Evolutionary conservation across 1,140 invertebrate species (phyloP).

Genomic region (Mizuhopecten yessoensis): DNA sequence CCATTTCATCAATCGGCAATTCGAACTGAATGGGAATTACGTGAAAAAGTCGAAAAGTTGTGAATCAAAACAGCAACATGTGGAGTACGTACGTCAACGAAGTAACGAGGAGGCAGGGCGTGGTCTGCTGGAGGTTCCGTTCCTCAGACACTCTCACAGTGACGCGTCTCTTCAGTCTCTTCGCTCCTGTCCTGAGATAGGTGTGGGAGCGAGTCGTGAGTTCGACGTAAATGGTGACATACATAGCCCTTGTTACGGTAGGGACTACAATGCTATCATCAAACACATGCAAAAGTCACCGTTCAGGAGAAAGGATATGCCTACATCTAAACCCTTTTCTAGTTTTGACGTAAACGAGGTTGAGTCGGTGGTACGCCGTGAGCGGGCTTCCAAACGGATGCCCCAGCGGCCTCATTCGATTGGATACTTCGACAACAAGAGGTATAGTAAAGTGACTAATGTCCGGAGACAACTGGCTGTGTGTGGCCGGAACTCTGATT

Average conservation of each 20-base stretch:
- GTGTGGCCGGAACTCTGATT: neutral
- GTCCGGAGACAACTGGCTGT: neutral
- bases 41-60: conserved; percentile 21
- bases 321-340: neutral
- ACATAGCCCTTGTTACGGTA: neutral
- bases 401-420: conserved; percentile 29
- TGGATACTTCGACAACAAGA: conserved; percentile 8
- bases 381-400: neutral
- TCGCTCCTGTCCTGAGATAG: neutral
- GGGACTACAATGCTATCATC: conserved; percentile 13
- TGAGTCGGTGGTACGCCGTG: neutral
- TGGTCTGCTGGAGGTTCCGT: neutral
- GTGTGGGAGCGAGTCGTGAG: neutral
- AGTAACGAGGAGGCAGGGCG: neutral
- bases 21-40: conserved; percentile 12
- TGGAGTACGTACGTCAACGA: neutral
- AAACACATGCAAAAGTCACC: conserved; percentile 38
- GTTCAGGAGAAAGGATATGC: neutral
- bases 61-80: conserved; percentile 6
- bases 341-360: conserved; percentile 26
- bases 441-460: conserved; percentile 7
- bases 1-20: neutral
- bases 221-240: conserved; percentile 3
- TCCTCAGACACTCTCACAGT: neutral
- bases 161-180: neutral